Conservation (phyloP, 1,140 invertebrate species). For the Macrocentrus cingulum region DNA sequence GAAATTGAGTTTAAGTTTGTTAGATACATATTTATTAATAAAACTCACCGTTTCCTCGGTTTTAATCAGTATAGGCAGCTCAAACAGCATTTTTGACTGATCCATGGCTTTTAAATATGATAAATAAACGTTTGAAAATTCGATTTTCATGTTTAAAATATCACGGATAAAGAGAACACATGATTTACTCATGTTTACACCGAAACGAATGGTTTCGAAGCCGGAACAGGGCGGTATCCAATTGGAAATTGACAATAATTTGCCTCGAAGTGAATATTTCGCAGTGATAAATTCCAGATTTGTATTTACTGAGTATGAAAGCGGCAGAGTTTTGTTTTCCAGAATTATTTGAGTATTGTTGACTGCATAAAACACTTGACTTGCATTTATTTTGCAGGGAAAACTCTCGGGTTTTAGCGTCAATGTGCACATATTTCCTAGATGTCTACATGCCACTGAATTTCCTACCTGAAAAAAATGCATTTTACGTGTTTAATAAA, state of each 20-base stretch:
- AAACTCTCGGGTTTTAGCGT: slow-evolving; percentile 61
- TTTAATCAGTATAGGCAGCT: slow-evolving; percentile 62
- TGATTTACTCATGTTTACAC: slow-evolving; percentile 57
- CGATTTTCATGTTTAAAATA: slow-evolving; percentile 57
- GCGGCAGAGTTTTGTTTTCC: slow-evolving; percentile 57
- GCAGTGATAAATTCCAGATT: slow-evolving; percentile 55
- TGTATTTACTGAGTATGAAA: slow-evolving; percentile 56
- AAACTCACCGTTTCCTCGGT: slow-evolving; percentile 41
- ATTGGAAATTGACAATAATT: slow-evolving; percentile 50
- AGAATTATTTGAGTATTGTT: slow-evolving; percentile 56
- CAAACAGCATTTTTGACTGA: slow-evolving; percentile 58
- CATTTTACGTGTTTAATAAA: too few species aligned
- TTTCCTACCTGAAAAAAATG: slow-evolving; percentile 54
- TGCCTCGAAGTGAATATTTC: slow-evolving; percentile 49
- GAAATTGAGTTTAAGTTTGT: slow-evolving; percentile 11
- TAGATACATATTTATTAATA: too few species aligned
- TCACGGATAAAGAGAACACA: slow-evolving; percentile 61
- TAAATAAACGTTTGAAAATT: slow-evolving; percentile 65
- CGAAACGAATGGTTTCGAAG: slow-evolving; percentile 60
- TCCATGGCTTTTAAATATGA: slow-evolving; percentile 51
- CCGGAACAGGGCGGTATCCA: slow-evolving; percentile 57
- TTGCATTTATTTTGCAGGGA: slow-evolving; percentile 57
- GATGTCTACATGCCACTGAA: slow-evolving; percentile 65
- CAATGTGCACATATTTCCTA: slow-evolving; percentile 72
- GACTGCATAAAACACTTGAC: slow-evolving; percentile 62